Evolutionary conservation across 2,797 vertebrate genomes (phyloP).

Genomic region (Melanogrammus aeglefinus): DNA sequence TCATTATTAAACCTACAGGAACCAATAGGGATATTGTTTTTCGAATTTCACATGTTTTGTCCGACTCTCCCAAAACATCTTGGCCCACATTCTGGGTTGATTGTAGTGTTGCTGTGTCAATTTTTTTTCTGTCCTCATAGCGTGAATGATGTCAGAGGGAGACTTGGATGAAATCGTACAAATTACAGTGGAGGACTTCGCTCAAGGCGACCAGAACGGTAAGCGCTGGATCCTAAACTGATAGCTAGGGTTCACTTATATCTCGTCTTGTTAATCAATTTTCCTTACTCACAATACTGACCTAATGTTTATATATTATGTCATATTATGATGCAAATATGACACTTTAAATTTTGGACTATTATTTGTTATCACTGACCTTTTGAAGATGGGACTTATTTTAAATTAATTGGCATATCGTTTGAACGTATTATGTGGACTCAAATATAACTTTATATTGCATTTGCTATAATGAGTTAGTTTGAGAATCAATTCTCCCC

Average conservation of each 20-base stretch:
- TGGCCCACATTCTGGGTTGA: not conserved
- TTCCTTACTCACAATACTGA: not conserved
- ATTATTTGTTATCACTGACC: not conserved
- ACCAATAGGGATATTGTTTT: not conserved
- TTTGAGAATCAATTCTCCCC: not conserved
- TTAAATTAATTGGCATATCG: not conserved
- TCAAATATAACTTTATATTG: not conserved
- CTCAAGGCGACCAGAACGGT: constrained; percentile 84
- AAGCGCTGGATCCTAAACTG: constrained; percentile 24
- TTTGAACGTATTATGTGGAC: not conserved
- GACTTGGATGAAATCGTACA: constrained; percentile 96
- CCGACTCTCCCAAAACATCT: not conserved
- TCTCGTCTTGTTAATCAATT: not conserved
- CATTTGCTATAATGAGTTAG: not conserved
- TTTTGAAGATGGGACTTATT: not conserved
- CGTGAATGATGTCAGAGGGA: constrained; percentile 93
- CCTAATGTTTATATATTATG: not conserved
- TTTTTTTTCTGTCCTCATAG: constrained; percentile 32
- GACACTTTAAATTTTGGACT: not conserved
- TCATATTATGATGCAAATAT: not conserved
- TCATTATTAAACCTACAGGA: not conserved
- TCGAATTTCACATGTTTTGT: not conserved
- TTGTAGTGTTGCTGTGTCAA: not conserved
- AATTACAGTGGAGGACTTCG: constrained; percentile 93
- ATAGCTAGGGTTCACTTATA: not conserved